Percentiles rank a stretch among this genome's conserved stretches.
phyloP scores from a whole-genome alignment of 1,140 invertebrate genomes.

The Neodiprion lecontei region DNA sequence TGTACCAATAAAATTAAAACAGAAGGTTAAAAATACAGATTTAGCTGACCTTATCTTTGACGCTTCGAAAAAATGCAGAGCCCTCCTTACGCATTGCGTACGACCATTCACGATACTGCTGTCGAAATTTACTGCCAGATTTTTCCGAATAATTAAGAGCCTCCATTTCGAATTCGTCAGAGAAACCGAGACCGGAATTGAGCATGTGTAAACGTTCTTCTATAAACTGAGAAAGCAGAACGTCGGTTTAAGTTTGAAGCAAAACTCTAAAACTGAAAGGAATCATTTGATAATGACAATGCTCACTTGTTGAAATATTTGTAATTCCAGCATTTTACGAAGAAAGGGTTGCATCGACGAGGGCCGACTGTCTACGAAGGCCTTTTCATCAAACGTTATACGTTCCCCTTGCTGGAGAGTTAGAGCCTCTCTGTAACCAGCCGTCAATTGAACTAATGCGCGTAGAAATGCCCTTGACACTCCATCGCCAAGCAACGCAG shows the following conservation, averaged over 20 bases:
- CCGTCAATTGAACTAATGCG: slow-evolving; percentile 89
- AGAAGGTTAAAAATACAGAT: slow-evolving; percentile 11
- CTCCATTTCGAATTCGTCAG: slow-evolving; percentile 95
- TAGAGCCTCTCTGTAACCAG: slow-evolving; percentile 91
- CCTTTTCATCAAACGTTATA: slow-evolving; percentile 86
- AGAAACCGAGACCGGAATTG: slow-evolving; percentile 86
- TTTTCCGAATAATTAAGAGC: slow-evolving; percentile 86
- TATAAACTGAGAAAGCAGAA: slow-evolving; percentile 75
- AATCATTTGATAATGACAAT: not conserved
- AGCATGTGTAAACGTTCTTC: slow-evolving; percentile 89
- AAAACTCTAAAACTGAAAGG: not conserved
- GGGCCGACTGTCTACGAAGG: slow-evolving; percentile 84
- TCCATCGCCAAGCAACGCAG: slow-evolving; percentile 81
- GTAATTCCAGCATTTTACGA: slow-evolving; percentile 87
- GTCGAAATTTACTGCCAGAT: slow-evolving; percentile 75
- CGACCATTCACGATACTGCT: slow-evolving; percentile 81
- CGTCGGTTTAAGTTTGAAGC: not conserved
- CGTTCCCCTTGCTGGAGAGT: slow-evolving; percentile 79
- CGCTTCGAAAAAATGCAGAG: slow-evolving; percentile 75
- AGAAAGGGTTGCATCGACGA: slow-evolving; percentile 86
- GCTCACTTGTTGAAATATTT: slow-evolving; percentile 91
- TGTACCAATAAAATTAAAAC: not conserved
- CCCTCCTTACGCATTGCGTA: slow-evolving; percentile 71
- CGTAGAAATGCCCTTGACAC: slow-evolving; percentile 90
- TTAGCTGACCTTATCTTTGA: slow-evolving; percentile 74